Evolutionary conservation across 2,797 vertebrate genomes (phyloP).

Genomic region (Darevskia mixta): DNA sequence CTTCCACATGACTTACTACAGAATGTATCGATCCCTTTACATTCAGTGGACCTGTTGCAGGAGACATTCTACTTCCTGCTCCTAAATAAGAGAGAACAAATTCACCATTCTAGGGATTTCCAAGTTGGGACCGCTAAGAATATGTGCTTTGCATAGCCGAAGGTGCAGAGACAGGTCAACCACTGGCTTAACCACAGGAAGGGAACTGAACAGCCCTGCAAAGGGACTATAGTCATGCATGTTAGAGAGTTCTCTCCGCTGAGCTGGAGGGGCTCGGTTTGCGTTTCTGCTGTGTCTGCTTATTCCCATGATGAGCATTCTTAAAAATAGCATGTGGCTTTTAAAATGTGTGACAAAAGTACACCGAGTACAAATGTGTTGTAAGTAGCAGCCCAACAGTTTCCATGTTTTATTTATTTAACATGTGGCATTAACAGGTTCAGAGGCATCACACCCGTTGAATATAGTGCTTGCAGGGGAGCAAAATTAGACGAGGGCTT

Average conservation of each 20-base stretch:
- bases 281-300: conserved; percentile 9
- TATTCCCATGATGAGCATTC: background rate
- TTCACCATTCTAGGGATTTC: conserved; percentile 62
- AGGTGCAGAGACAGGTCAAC: conserved; percentile 61
- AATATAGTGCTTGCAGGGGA: too few species aligned
- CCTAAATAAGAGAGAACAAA: conserved; percentile 48
- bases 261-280: background rate
- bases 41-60: background rate
- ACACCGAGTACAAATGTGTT: background rate
- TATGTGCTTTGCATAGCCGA: conserved; percentile 54
- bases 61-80: background rate
- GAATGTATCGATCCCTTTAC: background rate
- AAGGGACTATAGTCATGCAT: conserved; percentile 34
- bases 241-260: background rate
- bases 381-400: background rate
- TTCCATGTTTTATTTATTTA: conserved; percentile 16
- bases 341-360: conserved; percentile 1
- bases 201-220: conserved; percentile 40
- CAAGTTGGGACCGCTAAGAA: conserved; percentile 47
- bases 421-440: background rate
- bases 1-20: background rate
- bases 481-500: too few species aligned
- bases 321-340: conserved; percentile 8
- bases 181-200: conserved; percentile 64
- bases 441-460: too few species aligned